Base-by-base conservation (phyloP, 2,113 vertebrate species). In the Anolis sagrei region DNA sequence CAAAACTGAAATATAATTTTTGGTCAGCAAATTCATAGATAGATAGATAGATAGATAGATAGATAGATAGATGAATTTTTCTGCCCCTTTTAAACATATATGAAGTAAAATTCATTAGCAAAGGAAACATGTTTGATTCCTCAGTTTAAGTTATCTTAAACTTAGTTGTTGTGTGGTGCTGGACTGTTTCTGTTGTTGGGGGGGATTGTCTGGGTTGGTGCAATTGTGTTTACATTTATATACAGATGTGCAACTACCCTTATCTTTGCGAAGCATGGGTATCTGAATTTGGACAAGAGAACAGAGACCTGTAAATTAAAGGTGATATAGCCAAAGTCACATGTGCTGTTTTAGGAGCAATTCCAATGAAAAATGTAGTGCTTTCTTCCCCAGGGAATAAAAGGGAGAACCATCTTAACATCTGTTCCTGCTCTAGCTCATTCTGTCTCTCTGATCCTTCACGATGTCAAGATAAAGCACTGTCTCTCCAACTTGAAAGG, bases 331-430 rank as follows among this genome's bases (percentile, higher is more conserved):
- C 72, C 86, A 87, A 82, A 90, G 44, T 85, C 84, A 19, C 88
- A 54, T 84, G 80, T 78, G 89, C 64, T 23, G 0, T 87, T 54
- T 94, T 73, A 89, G 81, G 32, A 44, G 39, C 82, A 87, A 51
- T 82, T 79, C 16, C 87, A 80, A 69, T 48, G 82, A 61, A 92
- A 68, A 34, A 86, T 87, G 79, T 54, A 64, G 74, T 85, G 54
- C 9, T 76, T 82, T 92, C 81, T 92, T 95, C 90, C 89, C 91
- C 85, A 27, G 70, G 76, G 77, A 78, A 81, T 88, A 84, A 86
- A 39, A 81, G 1, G 82, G 74, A 77, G 89, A 76, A 76, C 79
- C 39, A 89, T 87, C 91, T 73, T 2, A 83, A 90, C 88, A 73
- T 87, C 90, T 90, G 68, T 62, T 86, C 49, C 51, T 75, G 32